A percentile compares a stretch with the other conserved stretches of the same genome.
phyloP scores from a whole-genome alignment of 2,113 vertebrate genomes.

The Psilopsiagon aymara region DNA sequence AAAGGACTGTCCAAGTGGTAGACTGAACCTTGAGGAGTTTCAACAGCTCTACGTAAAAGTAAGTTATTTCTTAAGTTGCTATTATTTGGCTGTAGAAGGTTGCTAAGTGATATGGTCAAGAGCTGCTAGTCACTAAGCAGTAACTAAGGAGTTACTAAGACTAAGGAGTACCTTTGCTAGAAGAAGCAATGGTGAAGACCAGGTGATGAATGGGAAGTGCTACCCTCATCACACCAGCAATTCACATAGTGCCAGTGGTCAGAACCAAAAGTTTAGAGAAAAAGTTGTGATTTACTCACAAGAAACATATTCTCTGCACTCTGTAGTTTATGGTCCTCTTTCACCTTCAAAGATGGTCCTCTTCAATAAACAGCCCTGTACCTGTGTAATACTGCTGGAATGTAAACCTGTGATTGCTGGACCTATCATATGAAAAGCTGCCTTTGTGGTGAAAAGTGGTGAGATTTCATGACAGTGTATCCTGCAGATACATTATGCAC shows the following conservation, averaged over 20 bases:
- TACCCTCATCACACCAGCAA: not conserved
- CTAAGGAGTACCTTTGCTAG: not conserved
- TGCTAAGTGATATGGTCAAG: not conserved
- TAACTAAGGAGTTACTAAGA: not conserved
- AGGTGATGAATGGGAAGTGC: not conserved
- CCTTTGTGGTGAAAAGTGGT: not conserved
- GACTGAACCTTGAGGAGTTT: conserved; percentile 87
- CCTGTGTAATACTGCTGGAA: not conserved
- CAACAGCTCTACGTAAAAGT: conserved; percentile 98
- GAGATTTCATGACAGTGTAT: not conserved
- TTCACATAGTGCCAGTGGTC: not conserved
- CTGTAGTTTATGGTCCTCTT: not conserved
- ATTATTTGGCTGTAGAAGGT: not conserved
- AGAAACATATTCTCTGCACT: not conserved
- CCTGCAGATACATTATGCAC: not conserved
- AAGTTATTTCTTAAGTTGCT: conserved; percentile 17
- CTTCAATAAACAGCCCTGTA: not conserved
- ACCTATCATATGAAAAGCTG: not conserved
- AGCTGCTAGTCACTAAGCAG: not conserved
- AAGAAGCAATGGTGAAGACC: not conserved
- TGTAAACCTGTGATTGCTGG: not conserved
- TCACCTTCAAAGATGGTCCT: not conserved
- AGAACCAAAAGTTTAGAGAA: not conserved
- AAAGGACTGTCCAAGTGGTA: conserved; percentile 84
- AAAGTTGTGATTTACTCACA: not conserved